phyloP scores from a whole-genome alignment of 2,113 vertebrate genomes.

The Hypanus sabinus region DNA sequence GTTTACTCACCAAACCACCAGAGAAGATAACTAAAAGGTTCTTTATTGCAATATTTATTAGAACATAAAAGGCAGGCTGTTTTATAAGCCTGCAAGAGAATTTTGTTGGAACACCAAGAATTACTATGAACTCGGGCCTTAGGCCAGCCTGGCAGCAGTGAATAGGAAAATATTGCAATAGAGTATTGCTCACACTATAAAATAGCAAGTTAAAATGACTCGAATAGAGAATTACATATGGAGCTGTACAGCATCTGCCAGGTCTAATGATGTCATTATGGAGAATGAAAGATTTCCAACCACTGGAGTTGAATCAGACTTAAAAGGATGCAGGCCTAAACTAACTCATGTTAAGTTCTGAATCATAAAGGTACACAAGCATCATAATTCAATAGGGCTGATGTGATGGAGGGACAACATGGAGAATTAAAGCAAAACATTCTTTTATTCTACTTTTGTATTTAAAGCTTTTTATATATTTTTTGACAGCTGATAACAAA shows the following conservation, averaged over 20 bases:
- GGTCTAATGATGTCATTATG: neutral
- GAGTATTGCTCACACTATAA: constrained; percentile 15
- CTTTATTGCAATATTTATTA: neutral
- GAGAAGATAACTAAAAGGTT: constrained; percentile 14
- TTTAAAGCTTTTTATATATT: neutral
- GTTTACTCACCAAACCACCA: constrained; percentile 9
- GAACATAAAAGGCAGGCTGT: constrained; percentile 17
- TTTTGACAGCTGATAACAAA: neutral
- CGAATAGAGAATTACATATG: neutral
- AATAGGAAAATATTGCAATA: neutral
- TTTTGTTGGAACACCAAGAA: constrained; percentile 6
- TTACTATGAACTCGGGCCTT: constrained; percentile 1
- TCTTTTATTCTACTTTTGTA: neutral
- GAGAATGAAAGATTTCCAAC: neutral
- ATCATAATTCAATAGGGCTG: neutral
- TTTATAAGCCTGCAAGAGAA: neutral
- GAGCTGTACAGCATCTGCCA: neutral
- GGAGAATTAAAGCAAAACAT: neutral
- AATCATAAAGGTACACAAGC: neutral
- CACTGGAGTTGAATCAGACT: neutral
- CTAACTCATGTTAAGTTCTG: neutral
- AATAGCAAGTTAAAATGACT: neutral
- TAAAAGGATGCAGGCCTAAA: constrained; percentile 1
- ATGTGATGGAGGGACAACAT: neutral
- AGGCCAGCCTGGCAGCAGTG: neutral